phyloP scores from a whole-genome alignment of 37 sponge, comb jelly and placozoan species.

The Chondrilla cf. caribensis region DNA sequence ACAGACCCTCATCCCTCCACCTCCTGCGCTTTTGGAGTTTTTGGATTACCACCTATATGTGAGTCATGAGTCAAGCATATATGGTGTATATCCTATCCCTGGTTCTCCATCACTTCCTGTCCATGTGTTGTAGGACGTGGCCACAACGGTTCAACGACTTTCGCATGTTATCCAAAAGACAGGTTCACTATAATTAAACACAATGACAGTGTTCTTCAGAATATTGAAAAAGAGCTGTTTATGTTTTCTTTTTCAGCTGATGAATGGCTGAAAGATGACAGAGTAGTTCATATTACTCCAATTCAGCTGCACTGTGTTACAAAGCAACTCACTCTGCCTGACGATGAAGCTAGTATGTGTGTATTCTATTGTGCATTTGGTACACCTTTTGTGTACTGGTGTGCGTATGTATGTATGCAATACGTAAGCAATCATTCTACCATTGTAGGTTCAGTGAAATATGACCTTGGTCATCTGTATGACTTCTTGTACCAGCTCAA shows the following conservation, averaged over 20 bases:
- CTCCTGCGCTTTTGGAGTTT: constrained; percentile 60
- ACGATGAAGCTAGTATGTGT: background rate
- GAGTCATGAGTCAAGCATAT: constrained; percentile 21
- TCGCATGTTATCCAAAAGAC: background rate
- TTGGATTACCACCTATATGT: constrained; percentile 63
- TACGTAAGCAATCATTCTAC: background rate
- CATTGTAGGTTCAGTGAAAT: background rate
- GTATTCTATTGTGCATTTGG: background rate
- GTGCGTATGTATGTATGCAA: no score
- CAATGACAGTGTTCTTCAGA: background rate
- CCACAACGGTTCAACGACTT: background rate
- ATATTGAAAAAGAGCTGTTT: background rate
- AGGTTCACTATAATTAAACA: background rate
- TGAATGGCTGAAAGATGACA: constrained; percentile 29
- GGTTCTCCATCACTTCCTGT: background rate
- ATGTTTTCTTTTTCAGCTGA: constrained; percentile 30
- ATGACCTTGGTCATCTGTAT: constrained; percentile 71
- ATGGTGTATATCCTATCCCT: background rate
- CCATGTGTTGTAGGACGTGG: background rate
- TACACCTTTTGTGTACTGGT: no score
- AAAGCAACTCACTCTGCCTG: constrained; percentile 40
- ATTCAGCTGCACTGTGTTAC: constrained; percentile 65
- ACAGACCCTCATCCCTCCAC: constrained; percentile 45
- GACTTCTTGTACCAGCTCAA: constrained; percentile 67
- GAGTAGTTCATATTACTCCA: constrained; percentile 52